Conservation (phyloP, 2,888 invertebrate species). For the Danaus chrysippus region DNA sequence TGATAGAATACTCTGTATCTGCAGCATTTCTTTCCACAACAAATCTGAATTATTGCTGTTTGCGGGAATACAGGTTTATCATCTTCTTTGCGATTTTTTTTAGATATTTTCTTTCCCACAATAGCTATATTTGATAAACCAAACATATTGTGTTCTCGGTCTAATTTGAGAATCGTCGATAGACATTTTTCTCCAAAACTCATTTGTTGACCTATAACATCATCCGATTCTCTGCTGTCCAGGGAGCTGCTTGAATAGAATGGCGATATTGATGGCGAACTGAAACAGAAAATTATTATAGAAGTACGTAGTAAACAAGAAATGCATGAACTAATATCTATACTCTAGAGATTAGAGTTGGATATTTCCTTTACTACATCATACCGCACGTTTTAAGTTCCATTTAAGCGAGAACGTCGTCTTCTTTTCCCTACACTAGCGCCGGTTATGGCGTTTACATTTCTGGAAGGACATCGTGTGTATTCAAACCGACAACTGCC, state of each 20-base stretch:
- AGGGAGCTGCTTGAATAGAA: constrained; percentile 45
- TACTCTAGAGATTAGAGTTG: not conserved
- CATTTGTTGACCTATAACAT: constrained; percentile 32
- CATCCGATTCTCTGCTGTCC: constrained; percentile 48
- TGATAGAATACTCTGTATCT: constrained; percentile 44
- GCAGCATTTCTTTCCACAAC: constrained; percentile 54
- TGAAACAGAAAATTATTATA: constrained; percentile 38
- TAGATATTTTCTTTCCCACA: constrained; percentile 47
- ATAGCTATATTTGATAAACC: constrained; percentile 65
- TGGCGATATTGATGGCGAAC: constrained; percentile 53
- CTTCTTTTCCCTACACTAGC: constrained; percentile 46
- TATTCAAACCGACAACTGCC: not conserved
- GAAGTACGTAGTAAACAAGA: not conserved
- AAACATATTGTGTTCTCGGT: constrained; percentile 69
- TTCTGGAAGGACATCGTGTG: constrained; percentile 59
- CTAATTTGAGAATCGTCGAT: constrained; percentile 63
- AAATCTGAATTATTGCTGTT: constrained; percentile 67
- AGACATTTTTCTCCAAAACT: constrained; percentile 54
- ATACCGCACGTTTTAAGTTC: constrained; percentile 16
- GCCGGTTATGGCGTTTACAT: constrained; percentile 63
- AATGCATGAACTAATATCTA: not conserved
- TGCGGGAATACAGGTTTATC: constrained; percentile 62
- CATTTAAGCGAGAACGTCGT: constrained; percentile 25
- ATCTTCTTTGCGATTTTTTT: constrained; percentile 50
- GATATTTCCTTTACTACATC: constrained; percentile 10